Base-by-base conservation (phyloP, 64 coral and sea anemone species). In the Astreopora myriophthalma region DNA sequence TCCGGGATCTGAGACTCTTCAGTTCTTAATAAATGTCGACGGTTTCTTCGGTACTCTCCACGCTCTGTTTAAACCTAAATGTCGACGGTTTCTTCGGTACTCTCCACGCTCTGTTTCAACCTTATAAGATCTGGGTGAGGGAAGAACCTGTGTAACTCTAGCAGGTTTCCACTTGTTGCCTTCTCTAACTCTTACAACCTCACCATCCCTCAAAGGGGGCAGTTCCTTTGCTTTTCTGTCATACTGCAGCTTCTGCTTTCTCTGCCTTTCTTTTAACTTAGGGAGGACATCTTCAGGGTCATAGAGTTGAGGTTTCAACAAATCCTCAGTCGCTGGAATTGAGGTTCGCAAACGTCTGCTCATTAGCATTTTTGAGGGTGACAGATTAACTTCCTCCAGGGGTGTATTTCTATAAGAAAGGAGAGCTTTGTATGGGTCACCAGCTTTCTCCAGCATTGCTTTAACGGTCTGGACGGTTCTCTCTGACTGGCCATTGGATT, bases 401-500 rank as follows among this genome's bases (percentile, higher is more conserved):
- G 89, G 89, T 27, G 78, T 91, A 81, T 91, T 91, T 64, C 70
- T 75, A 71, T 89, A 89, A 10, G 70, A 11, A 25, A 89, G 28
- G 24, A 79, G 73, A 7, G 73, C 88, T 48, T 34, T 90, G 57
- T 90, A 63, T 23, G 57, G 57, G 62, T 80, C 88, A 26, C 80
- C 58, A 39, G 74, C 73, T 79, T 88, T 88, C 68, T 88, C 55
- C 37, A 86, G 71, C 70, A 57, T 76, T 26, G 70, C 70, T 22
- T 89, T 89, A 1, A 89, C 28, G 55, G 74, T 89, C 17, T 69
- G 63, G 20, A 89, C 88, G 66, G 88, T 80, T 69, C 61, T 65
- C 58, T 90, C 74, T 8, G 52, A 34, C 60, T 30, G 73, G 28
- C 71, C 87, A 89, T 78, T 89, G 6, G 87, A 89, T 55, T 88